Conservation (phyloP, 2,888 invertebrate species). For the Metellina segmentata region DNA sequence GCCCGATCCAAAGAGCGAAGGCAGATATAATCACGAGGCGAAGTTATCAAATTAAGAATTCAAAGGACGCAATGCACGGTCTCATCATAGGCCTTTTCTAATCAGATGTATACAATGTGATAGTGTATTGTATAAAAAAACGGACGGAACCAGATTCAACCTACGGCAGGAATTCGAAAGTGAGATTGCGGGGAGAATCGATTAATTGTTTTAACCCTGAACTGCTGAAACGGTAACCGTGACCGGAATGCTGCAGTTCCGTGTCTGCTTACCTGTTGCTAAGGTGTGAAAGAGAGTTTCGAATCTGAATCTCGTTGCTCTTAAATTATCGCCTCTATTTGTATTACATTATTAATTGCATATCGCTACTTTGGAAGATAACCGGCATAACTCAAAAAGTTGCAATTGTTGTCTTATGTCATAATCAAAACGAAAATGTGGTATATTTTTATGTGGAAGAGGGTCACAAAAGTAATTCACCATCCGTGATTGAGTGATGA, state of each 20-base stretch:
- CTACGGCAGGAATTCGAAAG: background rate
- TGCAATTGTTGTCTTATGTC: too few relatives aligned
- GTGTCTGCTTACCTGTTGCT: background rate
- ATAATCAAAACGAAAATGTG: too few relatives aligned
- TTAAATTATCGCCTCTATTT: too few relatives aligned
- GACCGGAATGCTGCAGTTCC: background rate
- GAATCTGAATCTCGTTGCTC: too few relatives aligned
- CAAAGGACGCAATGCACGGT: background rate
- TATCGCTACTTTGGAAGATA: too few relatives aligned
- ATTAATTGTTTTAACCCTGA: background rate
- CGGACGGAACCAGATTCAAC: background rate
- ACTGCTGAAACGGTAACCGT: background rate
- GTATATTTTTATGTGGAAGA: too few relatives aligned
- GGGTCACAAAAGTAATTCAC: too few relatives aligned
- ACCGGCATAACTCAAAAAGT: too few relatives aligned
- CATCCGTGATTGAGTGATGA: too few relatives aligned
- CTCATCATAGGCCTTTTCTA: too few relatives aligned
- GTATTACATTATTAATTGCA: too few relatives aligned
- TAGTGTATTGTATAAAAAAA: background rate
- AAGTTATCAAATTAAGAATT: background rate
- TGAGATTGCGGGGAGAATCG: background rate
- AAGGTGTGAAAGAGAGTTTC: background rate
- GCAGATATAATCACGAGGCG: background rate
- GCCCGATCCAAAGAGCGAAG: constrained; percentile 4
- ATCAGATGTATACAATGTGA: background rate